Conservation (phyloP, 2,113 vertebrate species). For the Albula glossodonta region DNA sequence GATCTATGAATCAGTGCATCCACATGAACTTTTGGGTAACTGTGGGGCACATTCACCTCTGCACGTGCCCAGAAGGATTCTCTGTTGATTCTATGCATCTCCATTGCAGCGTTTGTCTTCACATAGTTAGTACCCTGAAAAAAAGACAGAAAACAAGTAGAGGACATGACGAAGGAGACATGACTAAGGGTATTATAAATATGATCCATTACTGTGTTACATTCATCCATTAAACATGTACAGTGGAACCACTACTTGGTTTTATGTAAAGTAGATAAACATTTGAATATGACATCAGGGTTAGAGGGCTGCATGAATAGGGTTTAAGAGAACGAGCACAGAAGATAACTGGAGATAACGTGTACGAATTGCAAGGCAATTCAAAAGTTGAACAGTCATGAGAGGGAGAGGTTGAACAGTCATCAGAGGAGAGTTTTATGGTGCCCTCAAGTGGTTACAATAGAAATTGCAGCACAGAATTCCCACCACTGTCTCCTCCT, state of each 20-base stretch:
- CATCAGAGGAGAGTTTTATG: not conserved
- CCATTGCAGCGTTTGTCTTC: constrained; percentile 60
- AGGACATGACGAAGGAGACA: not conserved
- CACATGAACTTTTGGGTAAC: not conserved
- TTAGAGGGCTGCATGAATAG: not conserved
- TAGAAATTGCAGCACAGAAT: not conserved
- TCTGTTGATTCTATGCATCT: constrained; percentile 60
- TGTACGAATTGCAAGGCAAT: not conserved
- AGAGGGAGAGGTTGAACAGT: not conserved
- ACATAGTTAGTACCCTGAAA: constrained; percentile 66
- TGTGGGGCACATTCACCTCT: constrained; percentile 47
- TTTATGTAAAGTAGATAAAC: not conserved
- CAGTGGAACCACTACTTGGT: not conserved
- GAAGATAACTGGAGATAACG: not conserved
- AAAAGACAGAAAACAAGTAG: not conserved
- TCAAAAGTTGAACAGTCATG: not conserved
- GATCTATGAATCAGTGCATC: not conserved
- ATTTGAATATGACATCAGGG: not conserved
- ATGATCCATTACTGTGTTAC: not conserved
- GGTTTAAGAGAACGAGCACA: not conserved
- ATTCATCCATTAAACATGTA: not conserved
- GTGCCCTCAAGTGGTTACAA: constrained; percentile 7
- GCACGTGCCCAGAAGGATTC: constrained; percentile 67
- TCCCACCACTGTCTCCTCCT: constrained; percentile 47
- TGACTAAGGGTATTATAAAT: not conserved